Conservation (phyloP, 2,888 invertebrate species). For the Phoronis australis region DNA sequence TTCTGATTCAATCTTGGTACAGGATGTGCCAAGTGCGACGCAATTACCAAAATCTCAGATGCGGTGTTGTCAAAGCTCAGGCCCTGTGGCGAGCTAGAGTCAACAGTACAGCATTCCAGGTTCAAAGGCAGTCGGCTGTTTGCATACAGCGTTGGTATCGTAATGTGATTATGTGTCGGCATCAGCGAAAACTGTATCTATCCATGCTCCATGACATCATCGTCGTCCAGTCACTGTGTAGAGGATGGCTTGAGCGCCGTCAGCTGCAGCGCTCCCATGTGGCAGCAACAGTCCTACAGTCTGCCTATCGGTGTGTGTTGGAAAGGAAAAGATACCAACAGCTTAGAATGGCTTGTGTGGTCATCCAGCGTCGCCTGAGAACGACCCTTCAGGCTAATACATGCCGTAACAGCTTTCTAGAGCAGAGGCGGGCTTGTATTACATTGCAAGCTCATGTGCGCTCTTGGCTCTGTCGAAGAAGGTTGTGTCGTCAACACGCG, state of each 20-base stretch:
- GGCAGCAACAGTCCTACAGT: conserved; percentile 19
- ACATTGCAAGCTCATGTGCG: conserved; percentile 9
- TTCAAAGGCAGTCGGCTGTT: conserved; percentile 17
- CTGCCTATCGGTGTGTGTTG: conserved; percentile 10
- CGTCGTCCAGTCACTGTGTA: conserved; percentile 15
- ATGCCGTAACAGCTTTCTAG: conserved; percentile 1
- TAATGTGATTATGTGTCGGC: conserved; percentile 4
- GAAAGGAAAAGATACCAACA: conserved; percentile 8
- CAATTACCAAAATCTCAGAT: conserved; percentile 7
- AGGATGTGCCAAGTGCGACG: not conserved
- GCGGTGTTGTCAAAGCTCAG: no score
- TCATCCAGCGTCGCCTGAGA: conserved; percentile 12
- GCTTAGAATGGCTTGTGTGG: conserved; percentile 12
- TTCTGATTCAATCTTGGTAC: not conserved
- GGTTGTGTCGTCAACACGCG: not conserved
- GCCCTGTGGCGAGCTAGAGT: no score
- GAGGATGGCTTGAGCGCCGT: conserved; percentile 6
- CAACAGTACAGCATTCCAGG: no score
- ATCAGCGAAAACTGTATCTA: conserved; percentile 10
- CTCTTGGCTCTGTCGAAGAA: not conserved
- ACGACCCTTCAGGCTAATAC: not conserved
- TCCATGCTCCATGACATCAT: conserved; percentile 10
- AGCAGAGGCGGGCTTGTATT: conserved; percentile 3
- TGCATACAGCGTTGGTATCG: conserved; percentile 24
- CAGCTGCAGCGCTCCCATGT: not conserved